Base-by-base conservation (phyloP, 2,888 invertebrate species). In the Melinaea marsaeus region DNA sequence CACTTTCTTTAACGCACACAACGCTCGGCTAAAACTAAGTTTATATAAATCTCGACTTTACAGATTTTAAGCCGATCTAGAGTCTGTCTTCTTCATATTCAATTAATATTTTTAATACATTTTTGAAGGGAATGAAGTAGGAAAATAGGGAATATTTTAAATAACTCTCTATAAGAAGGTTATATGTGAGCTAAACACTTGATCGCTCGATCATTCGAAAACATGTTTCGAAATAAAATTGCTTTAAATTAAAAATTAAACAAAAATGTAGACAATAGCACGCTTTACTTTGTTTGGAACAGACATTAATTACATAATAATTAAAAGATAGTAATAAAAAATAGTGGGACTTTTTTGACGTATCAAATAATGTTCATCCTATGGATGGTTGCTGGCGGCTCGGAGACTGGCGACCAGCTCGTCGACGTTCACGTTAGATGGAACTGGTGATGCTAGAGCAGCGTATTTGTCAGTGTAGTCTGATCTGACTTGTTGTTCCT, bases 381-480 rank as follows among this genome's bases (percentile, higher is more conserved):
- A 69, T 3, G 67, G 65, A 33, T 65, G 69, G 57, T 67, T 65
- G 60, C 73, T 71, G 13, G 78, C 79, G 0, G 76, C 70, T 0
- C 79, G 70, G 0, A 88, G 73, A 6, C 72, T 75, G 0, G 75
- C 71, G 0, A 87, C 62, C 0, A 88, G 68, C 0, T 83, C 79
- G 0, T 74, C 71, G 0, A 84, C 69, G 64, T 86, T 77, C 3
- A 87, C 69, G 55, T 81, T 32, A 0, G 74, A 13, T 0, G 88
- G 88, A 0, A 81, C 72, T 0, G 86, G 86, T 0, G 84, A 78
- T 0, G 88, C 87, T 2, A 88, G 62, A 59, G 84, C 83, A 0
- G 88, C 88, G 45, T 88, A 88, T 3, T 71, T 72, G 37, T 74
- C 72, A 0, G 85, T 85, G 63, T 70, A 87, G 61, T 86, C 85